Percentiles rank a stretch among this genome's conserved stretches.
Evolutionary conservation across 2,797 vertebrate species (phyloP).

Genomic region (Uromys caudimaculatus): DNA sequence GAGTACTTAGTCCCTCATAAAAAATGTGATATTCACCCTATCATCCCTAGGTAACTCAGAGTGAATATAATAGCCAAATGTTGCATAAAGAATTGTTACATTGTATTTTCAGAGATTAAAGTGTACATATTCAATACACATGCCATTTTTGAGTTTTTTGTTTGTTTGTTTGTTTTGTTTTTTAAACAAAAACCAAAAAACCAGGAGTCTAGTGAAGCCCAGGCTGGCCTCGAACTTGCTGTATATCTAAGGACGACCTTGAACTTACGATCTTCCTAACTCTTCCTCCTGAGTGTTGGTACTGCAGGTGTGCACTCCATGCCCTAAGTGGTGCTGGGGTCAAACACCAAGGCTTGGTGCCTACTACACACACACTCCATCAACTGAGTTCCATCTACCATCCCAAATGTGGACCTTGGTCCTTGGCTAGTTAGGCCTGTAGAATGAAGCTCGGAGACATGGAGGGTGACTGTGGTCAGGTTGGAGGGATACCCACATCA

Average conservation of each 20-base stretch:
- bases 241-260: not conserved
- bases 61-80: not conserved
- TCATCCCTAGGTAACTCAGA: not conserved
- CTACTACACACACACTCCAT: not conserved
- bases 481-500: not conserved
- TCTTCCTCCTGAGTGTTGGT: not conserved
- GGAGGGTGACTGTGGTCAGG: not conserved
- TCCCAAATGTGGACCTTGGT: not conserved
- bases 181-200: no score
- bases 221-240: not conserved
- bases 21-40: not conserved
- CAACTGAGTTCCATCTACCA: not conserved
- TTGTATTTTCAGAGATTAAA: not conserved
- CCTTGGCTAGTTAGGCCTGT: not conserved
- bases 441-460: no score
- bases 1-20: not conserved
- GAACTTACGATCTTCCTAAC: not conserved
- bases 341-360: no score
- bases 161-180: not conserved
- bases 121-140: not conserved
- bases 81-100: not conserved
- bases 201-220: not conserved
- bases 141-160: not conserved
- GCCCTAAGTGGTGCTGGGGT: not conserved
- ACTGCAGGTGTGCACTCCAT: not conserved